Base-by-base conservation (phyloP, 1,140 invertebrate genomes). In the Ericerus pela region DNA sequence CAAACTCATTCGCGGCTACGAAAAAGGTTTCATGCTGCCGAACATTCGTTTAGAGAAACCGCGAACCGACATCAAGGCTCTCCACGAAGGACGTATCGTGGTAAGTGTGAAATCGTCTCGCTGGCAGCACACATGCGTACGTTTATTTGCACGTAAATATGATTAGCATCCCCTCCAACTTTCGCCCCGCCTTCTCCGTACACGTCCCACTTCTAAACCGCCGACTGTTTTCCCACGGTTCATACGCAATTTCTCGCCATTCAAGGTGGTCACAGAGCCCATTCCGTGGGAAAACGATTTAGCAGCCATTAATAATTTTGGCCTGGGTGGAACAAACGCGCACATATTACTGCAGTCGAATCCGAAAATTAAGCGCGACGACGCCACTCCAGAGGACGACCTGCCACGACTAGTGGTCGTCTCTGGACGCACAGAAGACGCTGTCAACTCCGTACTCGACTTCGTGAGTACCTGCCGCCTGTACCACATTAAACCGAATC, bases 1-100 rank as follows among this genome's bases (percentile, higher is more conserved):
- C 2, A 95, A 95, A 71, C 67, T 77, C 1, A 58, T 88, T 4
- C 73, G 88, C 55, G 75, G 80, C 1, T 83, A 85, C 75, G 79
- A 87, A 67, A 70, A 71, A 14, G 75, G 75, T 20, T 59, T 71
- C 0, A 79, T 89, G 52, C 81, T 83, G 10, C 77, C 82, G 2
- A 88, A 85, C 67, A 68, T 88, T 1, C 79, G 89, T 64, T 86
- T 75, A 62, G 73, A 77, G 3, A 70, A 62, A 2, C 80, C 84
- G 2, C 82, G 75, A 56, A 72, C 80, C 33, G 78, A 84, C 37
- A 79, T 88, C 27, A 72, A 74, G 47, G 76, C 76, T 16, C 67
- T 89, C 2, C 62, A 73, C 14, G 76, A 84, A 60, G 84, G 84
- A 3, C 68, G 72, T 54, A 66, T 82, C 8, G 68, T 73, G 63